These are phyloP conservation scores for Apodemia duryi DNA, from an alignment of 2,888 invertebrate species.

Conservation along the genomic window DNA sequence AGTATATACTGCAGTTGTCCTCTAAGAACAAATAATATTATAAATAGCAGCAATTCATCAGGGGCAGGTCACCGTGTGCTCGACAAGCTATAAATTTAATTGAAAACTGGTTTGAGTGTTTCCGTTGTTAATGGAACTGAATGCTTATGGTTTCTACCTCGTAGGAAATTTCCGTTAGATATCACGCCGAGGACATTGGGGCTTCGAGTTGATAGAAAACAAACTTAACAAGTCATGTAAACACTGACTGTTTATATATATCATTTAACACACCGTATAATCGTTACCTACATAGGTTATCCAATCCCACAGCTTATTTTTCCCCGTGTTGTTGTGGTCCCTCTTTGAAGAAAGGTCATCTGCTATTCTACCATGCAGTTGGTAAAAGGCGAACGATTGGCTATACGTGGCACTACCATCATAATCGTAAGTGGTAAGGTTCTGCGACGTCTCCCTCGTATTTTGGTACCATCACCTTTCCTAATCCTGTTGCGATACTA, in stretches of 20 bases:
- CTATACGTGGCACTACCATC: too few relatives aligned
- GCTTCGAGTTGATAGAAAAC: neutral
- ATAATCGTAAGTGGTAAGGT: too few relatives aligned
- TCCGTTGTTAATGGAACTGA: neutral
- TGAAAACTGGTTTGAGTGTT: constrained; percentile 1
- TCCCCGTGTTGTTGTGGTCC: too few relatives aligned
- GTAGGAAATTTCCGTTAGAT: constrained; percentile 9
- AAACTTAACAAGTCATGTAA: neutral
- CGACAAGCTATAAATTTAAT: neutral
- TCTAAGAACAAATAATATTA: neutral
- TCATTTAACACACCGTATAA: too few relatives aligned
- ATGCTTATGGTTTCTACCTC: neutral
- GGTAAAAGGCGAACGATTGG: too few relatives aligned
- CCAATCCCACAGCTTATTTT: too few relatives aligned
- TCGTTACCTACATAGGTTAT: too few relatives aligned
- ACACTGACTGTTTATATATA: neutral
- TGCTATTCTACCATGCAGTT: too few relatives aligned
- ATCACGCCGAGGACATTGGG: neutral
- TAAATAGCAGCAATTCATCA: neutral
- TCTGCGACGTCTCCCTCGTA: too few relatives aligned
- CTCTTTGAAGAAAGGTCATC: too few relatives aligned
- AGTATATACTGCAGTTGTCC: neutral
- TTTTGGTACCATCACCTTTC: too few relatives aligned
- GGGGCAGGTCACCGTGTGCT: neutral
- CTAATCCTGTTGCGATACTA: too few relatives aligned